Base-by-base conservation (phyloP, 2,113 vertebrate species). In the Indri indri region DNA sequence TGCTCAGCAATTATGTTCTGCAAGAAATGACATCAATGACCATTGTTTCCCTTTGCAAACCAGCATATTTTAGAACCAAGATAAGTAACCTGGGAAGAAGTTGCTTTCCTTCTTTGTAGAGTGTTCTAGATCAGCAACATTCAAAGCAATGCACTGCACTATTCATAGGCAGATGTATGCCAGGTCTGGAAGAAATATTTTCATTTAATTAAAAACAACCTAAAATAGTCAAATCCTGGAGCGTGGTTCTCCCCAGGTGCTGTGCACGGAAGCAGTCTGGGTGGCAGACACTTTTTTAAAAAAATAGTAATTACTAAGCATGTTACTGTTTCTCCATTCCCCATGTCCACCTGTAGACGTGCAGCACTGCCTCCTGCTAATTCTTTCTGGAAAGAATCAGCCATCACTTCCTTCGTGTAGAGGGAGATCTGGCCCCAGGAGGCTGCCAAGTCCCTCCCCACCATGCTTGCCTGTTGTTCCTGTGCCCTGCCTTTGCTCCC, bases 1-100 rank as follows among this genome's bases (percentile, higher is more conserved):
- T 99, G 99, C 93, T 99, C 99, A 0, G 99, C 99, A 74, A 99
- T 99, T 96, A 99, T 99, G 97, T 99, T 99, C 99, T 99, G 97
- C 84, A 47, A 97, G 94, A 98, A 93, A 98, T 81, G 40, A 96
- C 16, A 96, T 10, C 93, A 88, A 77, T 20, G 84, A 23, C 8
- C 20, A 18, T 27, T 2, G 2, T 52, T 97, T 96, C 90, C 66
- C 34, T 95, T 81, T 79, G 52, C 14, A 42, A 97, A 90, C 5
- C 57, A 66, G 40, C 34, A 32, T 50, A 79, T 91, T 47, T 93
- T 54, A 90, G 91, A 68, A 61, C 5, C 14, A 93, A 82, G n/a
- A 82, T 22, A 96, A 81, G 27, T 23, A 82, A 76, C 32, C 34
- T 4, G 54, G 84, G 81, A 90, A 93, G 74, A 3, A n/a, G 88